Evolutionary conservation across 2,888 invertebrate genomes (phyloP), one percentile per base, ranked within the genome.

Genomic region (Heliconius erato): DNA sequence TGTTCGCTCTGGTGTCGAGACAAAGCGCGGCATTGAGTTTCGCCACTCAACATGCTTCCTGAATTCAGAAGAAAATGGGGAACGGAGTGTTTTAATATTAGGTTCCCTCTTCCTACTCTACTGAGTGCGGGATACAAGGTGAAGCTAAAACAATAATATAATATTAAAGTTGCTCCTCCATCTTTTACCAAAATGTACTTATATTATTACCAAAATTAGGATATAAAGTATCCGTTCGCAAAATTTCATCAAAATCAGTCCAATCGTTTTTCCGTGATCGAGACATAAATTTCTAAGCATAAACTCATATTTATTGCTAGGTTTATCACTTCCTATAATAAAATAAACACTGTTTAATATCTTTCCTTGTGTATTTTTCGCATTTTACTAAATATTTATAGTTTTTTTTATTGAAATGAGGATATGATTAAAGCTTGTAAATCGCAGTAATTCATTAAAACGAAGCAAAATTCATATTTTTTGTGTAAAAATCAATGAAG

Each of bases 401-500:
- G 32, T 32, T 19, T 23, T 19, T 23, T 40, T 28, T 32, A n/a
- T 63, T 63, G 0, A 40, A n/a, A 63, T 63, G 59, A 76, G 76
- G 76, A 76, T 63, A 26, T 35, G 35, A 26, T 76, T 35, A n/a
- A 63, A 16, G n/a, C n/a, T 14, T 35, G 19, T 59, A 76, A 59
- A 74, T 65, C 28, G 63, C 26, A 12, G 12, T 78, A 44, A 68
- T 49, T 78, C 44, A 49, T 44, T 78, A 44, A 44, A 78, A 67
- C 44, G 65, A 44, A 44, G 35, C 11, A 28, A 44, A 44, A 26
- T 49, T n/a, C n/a, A 26, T 0, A 9, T 76, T 78, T 78, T 78
- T 78, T 68, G 44, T 78, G 23, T 49, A 40, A 77, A 81, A 72
- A 65, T 49, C 63, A 81, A n/a, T 78, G 71, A 78, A 65, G 32